These are phyloP conservation scores for fruit fly (Drosophila melanogaster) DNA, from an alignment of 1,140 invertebrate genomes.

Conservation along the genomic window DNA sequence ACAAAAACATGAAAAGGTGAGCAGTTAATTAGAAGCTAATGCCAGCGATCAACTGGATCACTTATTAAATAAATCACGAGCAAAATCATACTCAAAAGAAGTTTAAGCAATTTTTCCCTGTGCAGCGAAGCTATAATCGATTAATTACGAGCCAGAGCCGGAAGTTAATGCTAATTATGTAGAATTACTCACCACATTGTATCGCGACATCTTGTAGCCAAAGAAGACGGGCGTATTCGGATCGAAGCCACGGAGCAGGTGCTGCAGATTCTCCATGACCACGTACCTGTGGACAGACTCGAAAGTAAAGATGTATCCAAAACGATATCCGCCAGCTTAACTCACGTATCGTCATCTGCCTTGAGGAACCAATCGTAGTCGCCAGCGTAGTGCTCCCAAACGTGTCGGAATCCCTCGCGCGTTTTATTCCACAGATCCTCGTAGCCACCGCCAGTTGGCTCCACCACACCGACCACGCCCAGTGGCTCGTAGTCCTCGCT, in stretches of 20 bases:
- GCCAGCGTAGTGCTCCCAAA: conserved; percentile 91
- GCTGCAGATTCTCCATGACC: conserved; percentile 95
- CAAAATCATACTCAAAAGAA: background rate
- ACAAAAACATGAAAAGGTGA: conserved; percentile 21
- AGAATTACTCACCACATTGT: conserved; percentile 61
- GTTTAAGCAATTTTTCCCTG: background rate
- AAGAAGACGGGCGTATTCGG: conserved; percentile 92
- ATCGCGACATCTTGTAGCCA: conserved; percentile 89
- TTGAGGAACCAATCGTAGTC: conserved; percentile 97
- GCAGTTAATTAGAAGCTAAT: conserved; percentile 32
- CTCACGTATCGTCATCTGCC: conserved; percentile 96
- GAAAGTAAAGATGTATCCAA: background rate
- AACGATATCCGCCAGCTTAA: conserved; percentile 45
- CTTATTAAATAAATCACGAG: conserved; percentile 35
- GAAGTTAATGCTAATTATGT: conserved; percentile 10
- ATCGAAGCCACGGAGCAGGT: conserved; percentile 91
- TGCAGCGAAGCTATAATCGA: conserved; percentile 3
- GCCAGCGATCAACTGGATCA: conserved; percentile 21
- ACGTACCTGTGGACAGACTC: conserved; percentile 85
- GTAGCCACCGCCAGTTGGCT: conserved; percentile 90
- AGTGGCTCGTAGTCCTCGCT: conserved; percentile 87
- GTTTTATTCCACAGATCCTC: conserved; percentile 98
- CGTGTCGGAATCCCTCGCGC: conserved; percentile 94
- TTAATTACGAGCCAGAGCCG: conserved; percentile 8
- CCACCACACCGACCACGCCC: conserved; percentile 86